Evolutionary conservation across 2,113 vertebrate species (phyloP).

Genomic region (Cettia cetti): DNA sequence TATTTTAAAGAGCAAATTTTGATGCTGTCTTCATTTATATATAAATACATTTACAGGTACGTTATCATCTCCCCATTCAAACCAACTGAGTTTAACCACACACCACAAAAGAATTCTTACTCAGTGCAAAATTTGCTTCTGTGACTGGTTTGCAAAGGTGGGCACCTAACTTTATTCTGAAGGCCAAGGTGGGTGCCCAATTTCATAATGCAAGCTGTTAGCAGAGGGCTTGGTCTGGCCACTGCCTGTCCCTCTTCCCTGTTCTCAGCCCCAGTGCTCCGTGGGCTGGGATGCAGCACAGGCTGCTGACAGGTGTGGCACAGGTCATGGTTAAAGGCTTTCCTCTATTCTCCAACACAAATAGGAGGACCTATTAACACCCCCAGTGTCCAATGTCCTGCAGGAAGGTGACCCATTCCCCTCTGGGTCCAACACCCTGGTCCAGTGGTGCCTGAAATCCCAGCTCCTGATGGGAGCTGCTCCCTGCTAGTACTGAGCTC

Average conservation of each 20-base stretch:
- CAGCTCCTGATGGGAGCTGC: background rate
- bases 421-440: background rate
- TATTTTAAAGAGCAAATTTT: background rate
- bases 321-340: background rate
- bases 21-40: background rate
- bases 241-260: background rate
- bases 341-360: background rate
- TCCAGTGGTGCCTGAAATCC: background rate
- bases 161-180: background rate
- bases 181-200: background rate
- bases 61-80: background rate
- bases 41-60: background rate
- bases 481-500: background rate
- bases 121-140: background rate
- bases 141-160: background rate
- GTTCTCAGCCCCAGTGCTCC: fast-evolving
- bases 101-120: fast-evolving
- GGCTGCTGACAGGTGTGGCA: background rate
- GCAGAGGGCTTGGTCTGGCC: background rate
- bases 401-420: background rate
- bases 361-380: background rate
- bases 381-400: background rate
- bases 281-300: background rate
- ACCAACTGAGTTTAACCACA: background rate
- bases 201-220: background rate